phyloP scores from a whole-genome alignment of 2,113 vertebrate species.

The Podocnemis expansa region DNA sequence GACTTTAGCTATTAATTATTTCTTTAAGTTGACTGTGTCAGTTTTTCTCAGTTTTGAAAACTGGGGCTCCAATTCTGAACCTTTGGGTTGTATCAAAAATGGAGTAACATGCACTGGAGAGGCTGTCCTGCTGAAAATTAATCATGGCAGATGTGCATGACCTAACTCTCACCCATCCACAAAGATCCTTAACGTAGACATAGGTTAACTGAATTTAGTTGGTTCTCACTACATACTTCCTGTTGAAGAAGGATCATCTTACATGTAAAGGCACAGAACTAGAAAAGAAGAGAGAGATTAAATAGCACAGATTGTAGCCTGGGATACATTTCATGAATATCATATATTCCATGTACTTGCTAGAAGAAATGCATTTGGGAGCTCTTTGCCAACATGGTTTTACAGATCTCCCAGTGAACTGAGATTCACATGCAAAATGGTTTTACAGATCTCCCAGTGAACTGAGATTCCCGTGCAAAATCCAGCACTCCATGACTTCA shows the following conservation, averaged over 20 bases:
- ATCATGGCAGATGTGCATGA: rapidly evolving
- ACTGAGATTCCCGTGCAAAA: not conserved
- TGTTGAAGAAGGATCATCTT: not conserved
- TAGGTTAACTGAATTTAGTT: rapidly evolving
- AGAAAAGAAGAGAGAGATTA: constrained; percentile 1
- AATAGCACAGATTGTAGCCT: constrained; percentile 6
- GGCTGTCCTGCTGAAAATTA: not conserved
- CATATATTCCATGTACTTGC: constrained; percentile 39
- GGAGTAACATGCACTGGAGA: not conserved
- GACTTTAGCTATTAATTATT: not conserved
- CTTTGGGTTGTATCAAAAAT: not conserved
- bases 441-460: constrained; percentile 39
- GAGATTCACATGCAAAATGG: not conserved
- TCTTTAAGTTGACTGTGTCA: not conserved
- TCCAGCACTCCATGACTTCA: not conserved
- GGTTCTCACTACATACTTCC: not conserved
- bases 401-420: constrained; percentile 38
- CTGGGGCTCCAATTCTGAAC: not conserved
- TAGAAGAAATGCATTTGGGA: constrained; percentile 33
- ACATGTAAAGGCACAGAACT: not conserved
- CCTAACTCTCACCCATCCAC: not conserved
- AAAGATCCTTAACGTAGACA: not conserved
- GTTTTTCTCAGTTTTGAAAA: not conserved
- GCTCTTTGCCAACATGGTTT: constrained; percentile 45
- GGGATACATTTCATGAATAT: not conserved